Base-by-base conservation (phyloP, 2,113 vertebrate species). In the Mesitornis unicolor region DNA sequence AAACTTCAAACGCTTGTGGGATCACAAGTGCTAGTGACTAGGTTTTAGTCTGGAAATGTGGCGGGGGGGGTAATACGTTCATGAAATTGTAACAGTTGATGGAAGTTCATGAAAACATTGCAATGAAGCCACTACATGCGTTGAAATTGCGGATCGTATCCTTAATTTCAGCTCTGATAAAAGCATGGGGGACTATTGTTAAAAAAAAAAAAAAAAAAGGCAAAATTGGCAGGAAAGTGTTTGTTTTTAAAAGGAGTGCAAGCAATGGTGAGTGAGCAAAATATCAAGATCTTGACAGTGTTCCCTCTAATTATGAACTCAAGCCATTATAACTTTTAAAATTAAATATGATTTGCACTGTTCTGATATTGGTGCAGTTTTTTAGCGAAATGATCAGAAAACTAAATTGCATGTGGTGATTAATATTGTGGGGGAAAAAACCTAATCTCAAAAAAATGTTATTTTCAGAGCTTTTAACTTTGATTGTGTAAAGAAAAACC, bases 321-420 rank as follows among this genome's bases (percentile, higher is more conserved):
- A 98, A 98, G 98, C 98, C 98, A 98, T 98, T 98, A 98, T 98
- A 97, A 98, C 97, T 98, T 98, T 98, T 97, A 97, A 98, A 98
- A 98, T 98, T 98, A 98, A 98, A 98, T 98, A 98, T 98, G 96
- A 98, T 98, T 98, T 98, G 98, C 98, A 98, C 98, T 98, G 98
- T 98, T 98, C 98, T 98, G 98, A 98, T 96, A 98, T 98, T 98
- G 98, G 98, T 98, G 98, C 98, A 98, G 98, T 98, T 98, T 98
- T 98, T 98, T 98, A 98, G 98, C 97, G 98, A 94, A 98, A 97
- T 77, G 86, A 97, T 84, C 96, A 97, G 97, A 94, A 96, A 97
- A 95, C 96, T 96, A 96, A 98, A 98, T 98, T 98, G 98, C 98
- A 98, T 98, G 98, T 98, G 97, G 96, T 98, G 95, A 97, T 83